Base-by-base conservation (phyloP, 2,888 invertebrate genomes). In the Gibbula magus region DNA sequence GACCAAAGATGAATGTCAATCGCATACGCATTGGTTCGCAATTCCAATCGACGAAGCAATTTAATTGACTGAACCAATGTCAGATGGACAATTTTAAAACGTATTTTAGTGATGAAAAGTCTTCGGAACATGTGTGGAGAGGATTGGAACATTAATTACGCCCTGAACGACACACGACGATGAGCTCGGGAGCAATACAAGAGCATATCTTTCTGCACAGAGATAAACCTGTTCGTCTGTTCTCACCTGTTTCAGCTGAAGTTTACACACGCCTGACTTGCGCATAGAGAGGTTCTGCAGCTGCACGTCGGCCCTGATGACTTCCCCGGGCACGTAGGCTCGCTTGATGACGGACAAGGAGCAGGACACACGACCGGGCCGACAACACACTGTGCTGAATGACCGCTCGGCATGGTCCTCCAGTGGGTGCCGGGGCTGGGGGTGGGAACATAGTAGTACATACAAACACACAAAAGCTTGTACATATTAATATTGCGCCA, bases 251-350 rank as follows among this genome's bases (percentile, higher is more conserved):
- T 91, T 89, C 4, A 91, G 83, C 80, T 89, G 88, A 54, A 91
- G 81, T 66, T 85, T 86, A 76, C 90, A 89, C 13, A 85, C 80
- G 32, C 89, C 89, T 20, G 89, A 89, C 84, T 91, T 90, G 29
- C 89, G 85, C 82, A 89, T 85, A 75, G 90, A 89, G 82, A 88
- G 86, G 83, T 91, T 91, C 82, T 91, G 88, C 66, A 91, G 87
- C 61, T 88, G 88, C 18, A 91, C 86, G 78, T 89, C 89, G 10
- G 89, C 89, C 39, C 86, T 85, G 54, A 91, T 86, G 13, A 83
- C 87, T 82, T 91, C 91, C 16, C 91, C 91, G 25, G 91, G 89
- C 35, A 91, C 91, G 79, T 88, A 91, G 82, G 88, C 89, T 75
- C 89, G 88, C 82, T 91, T 90, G 66, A 86, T 82, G 61, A 91